These are phyloP conservation scores for Palythoa caribaeorum DNA, from an alignment of 92 coral and sea anemone species.

Conservation along the genomic window DNA sequence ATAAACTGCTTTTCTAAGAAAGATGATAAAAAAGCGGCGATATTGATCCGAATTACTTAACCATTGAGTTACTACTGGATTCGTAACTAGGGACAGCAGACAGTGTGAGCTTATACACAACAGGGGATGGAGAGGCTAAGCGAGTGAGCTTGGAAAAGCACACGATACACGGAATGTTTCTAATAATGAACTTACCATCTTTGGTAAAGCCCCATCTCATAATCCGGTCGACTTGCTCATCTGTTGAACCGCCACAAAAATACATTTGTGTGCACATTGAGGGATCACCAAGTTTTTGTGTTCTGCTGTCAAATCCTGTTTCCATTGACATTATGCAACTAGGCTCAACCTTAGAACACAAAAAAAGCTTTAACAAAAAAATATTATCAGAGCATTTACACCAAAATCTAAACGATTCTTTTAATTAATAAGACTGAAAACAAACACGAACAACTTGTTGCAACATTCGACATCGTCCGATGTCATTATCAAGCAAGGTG, in stretches of 20 bases:
- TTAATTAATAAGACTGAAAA: too few relatives aligned
- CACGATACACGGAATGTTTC: background rate
- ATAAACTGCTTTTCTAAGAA: too few relatives aligned
- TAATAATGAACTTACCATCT: conserved; percentile 56
- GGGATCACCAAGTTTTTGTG: conserved; percentile 68
- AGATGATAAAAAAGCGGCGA: too few relatives aligned
- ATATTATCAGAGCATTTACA: background rate
- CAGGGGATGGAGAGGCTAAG: background rate
- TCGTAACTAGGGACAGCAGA: too few relatives aligned
- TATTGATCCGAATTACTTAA: too few relatives aligned
- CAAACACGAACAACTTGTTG: too few relatives aligned
- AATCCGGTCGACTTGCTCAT: conserved; percentile 65
- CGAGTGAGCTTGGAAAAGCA: background rate
- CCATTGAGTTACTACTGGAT: too few relatives aligned
- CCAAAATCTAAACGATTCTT: background rate
- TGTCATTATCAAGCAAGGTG: too few relatives aligned
- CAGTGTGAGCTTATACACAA: too few relatives aligned
- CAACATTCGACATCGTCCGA: too few relatives aligned
- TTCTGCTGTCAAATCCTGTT: conserved; percentile 74
- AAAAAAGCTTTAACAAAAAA: background rate
- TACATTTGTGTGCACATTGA: conserved; percentile 76
- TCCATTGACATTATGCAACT: conserved; percentile 79
- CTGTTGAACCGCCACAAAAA: conserved; percentile 74
- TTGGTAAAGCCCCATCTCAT: conserved; percentile 82
- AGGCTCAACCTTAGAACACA: conserved; percentile 70